Conservation (phyloP, 2,797 vertebrate genomes). For the Amazonetta brasiliensis region DNA sequence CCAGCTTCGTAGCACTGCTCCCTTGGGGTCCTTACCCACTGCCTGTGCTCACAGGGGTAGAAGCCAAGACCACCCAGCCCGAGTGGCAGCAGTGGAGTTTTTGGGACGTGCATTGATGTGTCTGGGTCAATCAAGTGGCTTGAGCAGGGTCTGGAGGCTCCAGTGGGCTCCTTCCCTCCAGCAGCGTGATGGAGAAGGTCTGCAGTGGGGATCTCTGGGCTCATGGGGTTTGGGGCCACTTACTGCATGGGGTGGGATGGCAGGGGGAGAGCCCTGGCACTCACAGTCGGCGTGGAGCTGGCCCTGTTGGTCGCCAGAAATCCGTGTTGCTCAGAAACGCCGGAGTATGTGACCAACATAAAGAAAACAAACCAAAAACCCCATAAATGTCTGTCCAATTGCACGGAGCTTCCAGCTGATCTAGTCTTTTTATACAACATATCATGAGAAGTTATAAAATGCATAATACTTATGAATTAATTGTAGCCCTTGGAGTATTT, state of each 20-base stretch:
- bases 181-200: not conserved
- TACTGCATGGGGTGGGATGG: not conserved
- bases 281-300: accelerated
- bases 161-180: not conserved
- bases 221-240: not conserved
- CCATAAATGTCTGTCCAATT: conserved; percentile 8
- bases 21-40: not conserved
- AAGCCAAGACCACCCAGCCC: not conserved
- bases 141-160: accelerated
- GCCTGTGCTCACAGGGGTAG: not conserved
- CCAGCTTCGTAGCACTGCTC: not conserved
- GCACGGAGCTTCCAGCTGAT: conserved; percentile 32
- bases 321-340: not conserved
- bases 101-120: accelerated
- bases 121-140: not conserved
- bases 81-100: not conserved
- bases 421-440: conserved; percentile 33
- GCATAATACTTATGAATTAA: conserved; percentile 59
- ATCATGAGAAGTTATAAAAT: conserved; percentile 35
- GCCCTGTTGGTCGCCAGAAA: not conserved
- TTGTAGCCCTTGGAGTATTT: conserved; percentile 53
- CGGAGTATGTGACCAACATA: accelerated
- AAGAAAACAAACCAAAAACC: not conserved
- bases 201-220: not conserved
- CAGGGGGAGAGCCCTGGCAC: not conserved